Evolutionary conservation across 2,888 invertebrate species (phyloP).

Genomic region (Meliscaeva auricollis): DNA sequence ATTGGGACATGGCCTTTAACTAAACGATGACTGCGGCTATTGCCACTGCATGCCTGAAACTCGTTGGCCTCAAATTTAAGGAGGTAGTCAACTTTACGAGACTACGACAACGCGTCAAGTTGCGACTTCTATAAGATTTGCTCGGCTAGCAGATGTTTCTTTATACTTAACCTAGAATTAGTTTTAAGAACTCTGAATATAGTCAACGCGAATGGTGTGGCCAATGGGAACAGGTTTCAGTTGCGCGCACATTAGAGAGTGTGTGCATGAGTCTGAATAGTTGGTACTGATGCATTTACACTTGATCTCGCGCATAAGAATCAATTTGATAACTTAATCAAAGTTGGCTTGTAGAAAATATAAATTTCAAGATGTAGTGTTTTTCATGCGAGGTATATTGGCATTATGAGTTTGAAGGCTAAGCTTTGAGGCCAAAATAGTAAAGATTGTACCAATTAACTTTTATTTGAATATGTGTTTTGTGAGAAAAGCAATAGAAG

Average conservation of each 20-base stretch:
- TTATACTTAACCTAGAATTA: slow-evolving; percentile 58
- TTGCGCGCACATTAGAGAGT: neutral
- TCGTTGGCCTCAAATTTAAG: slow-evolving; percentile 65
- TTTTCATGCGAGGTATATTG: neutral
- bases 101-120: neutral
- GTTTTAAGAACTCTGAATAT: slow-evolving; percentile 28
- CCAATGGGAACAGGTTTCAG: slow-evolving; percentile 38
- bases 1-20: slow-evolving; percentile 54
- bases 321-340: slow-evolving; percentile 1
- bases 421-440: neutral
- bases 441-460: no score
- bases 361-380: no score
- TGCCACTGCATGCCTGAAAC: slow-evolving; percentile 35
- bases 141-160: slow-evolving; percentile 44
- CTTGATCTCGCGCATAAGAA: slow-evolving; percentile 21
- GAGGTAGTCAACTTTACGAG: slow-evolving; percentile 42
- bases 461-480: slow-evolving; percentile 1
- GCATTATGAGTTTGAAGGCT: slow-evolving; percentile 8
- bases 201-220: slow-evolving; percentile 31
- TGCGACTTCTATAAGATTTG: neutral
- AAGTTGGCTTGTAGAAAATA: neutral
- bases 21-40: slow-evolving; percentile 34
- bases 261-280: neutral
- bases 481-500: neutral
- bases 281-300: slow-evolving; percentile 1